phyloP scores from a whole-genome alignment of 2,113 vertebrate genomes.

The Uria lomvia region DNA sequence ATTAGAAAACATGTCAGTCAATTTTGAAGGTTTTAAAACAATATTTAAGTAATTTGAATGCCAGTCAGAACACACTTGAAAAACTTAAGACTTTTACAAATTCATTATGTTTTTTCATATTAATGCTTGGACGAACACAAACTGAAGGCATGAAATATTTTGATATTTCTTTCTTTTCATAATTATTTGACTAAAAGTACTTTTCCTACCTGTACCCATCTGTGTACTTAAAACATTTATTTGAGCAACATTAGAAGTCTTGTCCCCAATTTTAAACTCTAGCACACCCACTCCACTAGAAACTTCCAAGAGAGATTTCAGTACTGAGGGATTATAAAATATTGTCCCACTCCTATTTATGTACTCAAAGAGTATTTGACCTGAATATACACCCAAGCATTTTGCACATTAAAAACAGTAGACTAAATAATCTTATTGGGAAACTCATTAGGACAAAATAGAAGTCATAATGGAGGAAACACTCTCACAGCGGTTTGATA shows the following conservation, averaged over 20 bases:
- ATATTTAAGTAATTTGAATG: neutral
- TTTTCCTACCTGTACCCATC: neutral
- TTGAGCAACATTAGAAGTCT: neutral
- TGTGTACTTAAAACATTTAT: neutral
- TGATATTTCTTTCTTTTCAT: neutral
- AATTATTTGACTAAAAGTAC: neutral
- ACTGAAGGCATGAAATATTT: neutral
- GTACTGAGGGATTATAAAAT: neutral
- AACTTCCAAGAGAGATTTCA: neutral
- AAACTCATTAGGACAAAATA: neutral
- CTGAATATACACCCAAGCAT: neutral
- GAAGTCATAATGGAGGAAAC: neutral
- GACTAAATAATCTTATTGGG: neutral
- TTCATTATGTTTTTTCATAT: neutral
- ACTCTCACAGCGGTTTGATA: neutral
- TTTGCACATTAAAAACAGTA: neutral
- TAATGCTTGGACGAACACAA: neutral
- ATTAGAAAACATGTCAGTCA: neutral
- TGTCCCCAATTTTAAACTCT: neutral
- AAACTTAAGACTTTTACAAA: neutral
- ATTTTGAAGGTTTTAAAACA: neutral
- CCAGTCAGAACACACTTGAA: neutral
- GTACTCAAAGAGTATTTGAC: neutral
- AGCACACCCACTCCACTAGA: neutral
- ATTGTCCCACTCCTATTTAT: neutral